Evolutionary conservation across 2,888 invertebrate genomes (phyloP).

Genomic region (Altica lythri): DNA sequence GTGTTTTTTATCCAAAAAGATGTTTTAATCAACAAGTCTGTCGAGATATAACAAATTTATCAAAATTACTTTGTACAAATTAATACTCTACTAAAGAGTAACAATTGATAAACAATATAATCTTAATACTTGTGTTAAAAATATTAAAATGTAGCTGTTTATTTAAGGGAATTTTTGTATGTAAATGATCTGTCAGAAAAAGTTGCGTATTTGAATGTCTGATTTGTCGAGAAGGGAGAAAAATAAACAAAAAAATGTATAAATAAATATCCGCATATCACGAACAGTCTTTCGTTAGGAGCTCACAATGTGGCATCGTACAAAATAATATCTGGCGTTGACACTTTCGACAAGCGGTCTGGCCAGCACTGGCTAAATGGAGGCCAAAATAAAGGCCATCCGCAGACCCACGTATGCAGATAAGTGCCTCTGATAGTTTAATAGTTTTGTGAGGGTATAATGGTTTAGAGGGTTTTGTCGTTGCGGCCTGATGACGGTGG

Average conservation of each 20-base stretch:
- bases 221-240: constrained; percentile 17
- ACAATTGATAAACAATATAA: too few species aligned
- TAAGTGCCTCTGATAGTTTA: constrained; percentile 51
- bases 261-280: constrained; percentile 28
- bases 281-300: constrained; percentile 31
- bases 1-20: too few species aligned
- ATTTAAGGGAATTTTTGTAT: constrained; percentile 5
- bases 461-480: constrained; percentile 24
- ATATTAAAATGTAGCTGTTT: not conserved
- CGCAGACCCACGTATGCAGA: constrained; percentile 44
- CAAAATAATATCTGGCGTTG: constrained; percentile 33
- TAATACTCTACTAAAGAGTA: too few species aligned
- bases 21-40: too few species aligned
- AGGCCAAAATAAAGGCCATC: constrained; percentile 21
- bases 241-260: constrained; percentile 18
- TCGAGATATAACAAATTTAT: too few species aligned
- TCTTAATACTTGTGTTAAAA: too few species aligned
- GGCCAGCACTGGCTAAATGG: constrained; percentile 25
- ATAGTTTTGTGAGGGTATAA: constrained; percentile 44
- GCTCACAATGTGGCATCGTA: constrained; percentile 24
- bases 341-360: constrained; percentile 32
- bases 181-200: constrained; percentile 17
- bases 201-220: constrained; percentile 21
- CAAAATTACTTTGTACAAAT: too few species aligned
- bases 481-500: constrained; percentile 20